Percentiles rank a stretch among this genome's conserved stretches.
Conservation (phyloP, 2,888 invertebrate genomes). For the Pheosia tremula region DNA sequence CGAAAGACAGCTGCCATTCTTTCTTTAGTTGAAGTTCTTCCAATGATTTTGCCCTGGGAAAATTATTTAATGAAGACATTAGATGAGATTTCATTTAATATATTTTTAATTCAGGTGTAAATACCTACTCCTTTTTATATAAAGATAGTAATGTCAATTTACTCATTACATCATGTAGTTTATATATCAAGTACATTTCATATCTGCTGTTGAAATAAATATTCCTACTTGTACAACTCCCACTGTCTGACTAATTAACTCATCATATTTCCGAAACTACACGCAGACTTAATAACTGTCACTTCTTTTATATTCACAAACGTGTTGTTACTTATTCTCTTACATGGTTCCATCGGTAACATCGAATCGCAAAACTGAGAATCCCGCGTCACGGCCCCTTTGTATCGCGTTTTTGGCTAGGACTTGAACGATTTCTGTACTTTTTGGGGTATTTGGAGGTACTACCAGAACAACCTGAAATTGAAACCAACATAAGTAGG, state of each 20-base stretch:
- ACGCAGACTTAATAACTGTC: no score
- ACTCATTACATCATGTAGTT: no score
- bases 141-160: no score
- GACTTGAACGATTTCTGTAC: conserved; percentile 55
- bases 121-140: no score
- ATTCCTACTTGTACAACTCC: no score
- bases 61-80: not conserved
- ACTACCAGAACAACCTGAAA: conserved; percentile 68
- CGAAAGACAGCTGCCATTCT: conserved; percentile 68
- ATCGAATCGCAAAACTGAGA: conserved; percentile 69
- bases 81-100: no score
- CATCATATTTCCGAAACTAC: no score
- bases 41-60: conserved; percentile 59
- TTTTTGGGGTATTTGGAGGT: conserved; percentile 52
- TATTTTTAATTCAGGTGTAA: no score
- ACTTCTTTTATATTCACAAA: no score
- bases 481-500: not conserved
- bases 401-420: conserved; percentile 66
- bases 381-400: conserved; percentile 64
- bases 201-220: no score
- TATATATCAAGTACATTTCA: no score
- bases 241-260: no score
- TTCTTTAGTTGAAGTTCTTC: conserved; percentile 63
- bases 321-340: conserved; percentile 26
- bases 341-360: conserved; percentile 60